Evolutionary conservation across 1,140 invertebrate species (phyloP), one percentile per base, ranked within the genome.

Genomic region (Drosophila truncata): DNA sequence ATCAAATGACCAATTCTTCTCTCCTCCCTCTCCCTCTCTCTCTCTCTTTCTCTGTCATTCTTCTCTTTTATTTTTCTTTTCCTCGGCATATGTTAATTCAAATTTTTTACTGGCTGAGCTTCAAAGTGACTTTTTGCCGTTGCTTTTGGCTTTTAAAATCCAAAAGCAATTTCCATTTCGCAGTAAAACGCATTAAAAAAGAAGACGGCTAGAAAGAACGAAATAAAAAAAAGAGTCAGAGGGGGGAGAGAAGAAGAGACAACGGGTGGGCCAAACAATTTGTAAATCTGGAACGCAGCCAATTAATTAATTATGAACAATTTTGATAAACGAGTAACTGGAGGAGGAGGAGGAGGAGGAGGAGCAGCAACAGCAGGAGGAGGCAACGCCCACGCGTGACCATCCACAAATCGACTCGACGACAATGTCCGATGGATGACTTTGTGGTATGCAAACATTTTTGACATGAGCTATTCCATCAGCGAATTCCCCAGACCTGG

Each of bases 281-380:
- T 90, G 83, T 78, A 88, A 90, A 90, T 90, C 85, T 85, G 85
- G 85, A 91, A 85, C 86, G 64, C 78, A 91, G 85, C 81, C 85
- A 90, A 90, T 90, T 90, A 90, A 90, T 90, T 90, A 90, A 90
- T 90, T 90, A 90, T 90, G 85, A 90, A 80, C 85, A 90, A 90
- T 90, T 90, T 85, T 90, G 85, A 90, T 90, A 91, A 90, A 85
- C 85, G 62, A 58, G 65, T 67, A 59, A 50, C 46, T 62, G 62
- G 46, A 50, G 44, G 31, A 60, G 47, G 54, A 33, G 35, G 3
- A 18, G 29, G 13, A 60, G 44, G 41, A 47, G 29, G 0, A 20
- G 46, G n/a, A 42, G 41, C 18, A 20, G 11, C 18, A 6, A 52
- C 4, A 41, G 47, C 5, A 35, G 37, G 54, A n/a, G 23, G 10